phyloP scores from a whole-genome alignment of 2,797 vertebrate species.

The Gymnocypris eckloni region DNA sequence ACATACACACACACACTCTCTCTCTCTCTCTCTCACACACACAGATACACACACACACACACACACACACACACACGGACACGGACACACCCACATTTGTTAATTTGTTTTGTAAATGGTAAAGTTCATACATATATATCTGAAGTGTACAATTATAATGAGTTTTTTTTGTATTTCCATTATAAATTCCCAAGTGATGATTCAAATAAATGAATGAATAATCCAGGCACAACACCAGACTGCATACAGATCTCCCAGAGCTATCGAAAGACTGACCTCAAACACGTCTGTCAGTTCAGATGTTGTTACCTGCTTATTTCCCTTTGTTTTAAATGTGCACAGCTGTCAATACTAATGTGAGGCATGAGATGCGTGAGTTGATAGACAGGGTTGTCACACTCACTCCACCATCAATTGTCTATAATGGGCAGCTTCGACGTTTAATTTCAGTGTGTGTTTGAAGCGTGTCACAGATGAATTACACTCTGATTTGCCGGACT shows the following conservation, averaged over 20 bases:
- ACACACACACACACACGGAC: no score
- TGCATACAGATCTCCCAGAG: background rate
- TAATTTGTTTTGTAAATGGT: no score
- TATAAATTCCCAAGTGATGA: background rate
- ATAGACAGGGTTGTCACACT: constrained; percentile 15
- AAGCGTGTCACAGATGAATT: constrained; percentile 38
- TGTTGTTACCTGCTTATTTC: background rate
- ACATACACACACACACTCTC: no score
- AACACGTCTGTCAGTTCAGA: background rate
- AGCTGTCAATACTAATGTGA: background rate
- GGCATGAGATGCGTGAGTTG: constrained; percentile 21
- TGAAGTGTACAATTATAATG: no score
- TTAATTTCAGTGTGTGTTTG: constrained; percentile 50
- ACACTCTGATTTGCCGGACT: constrained; percentile 41
- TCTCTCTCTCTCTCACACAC: no score
- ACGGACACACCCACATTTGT: no score
- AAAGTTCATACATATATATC: no score
- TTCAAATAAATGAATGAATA: background rate
- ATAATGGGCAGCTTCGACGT: constrained; percentile 48
- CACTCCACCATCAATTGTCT: constrained; percentile 36
- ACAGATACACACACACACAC: no score
- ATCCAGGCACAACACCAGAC: background rate
- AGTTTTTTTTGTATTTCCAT: background rate
- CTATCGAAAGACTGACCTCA: background rate
- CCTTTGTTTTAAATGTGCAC: constrained; percentile 6